These are phyloP conservation scores for Zhengitettix transpicula DNA, from an alignment of 2,888 invertebrate species.

Conservation along the genomic window DNA sequence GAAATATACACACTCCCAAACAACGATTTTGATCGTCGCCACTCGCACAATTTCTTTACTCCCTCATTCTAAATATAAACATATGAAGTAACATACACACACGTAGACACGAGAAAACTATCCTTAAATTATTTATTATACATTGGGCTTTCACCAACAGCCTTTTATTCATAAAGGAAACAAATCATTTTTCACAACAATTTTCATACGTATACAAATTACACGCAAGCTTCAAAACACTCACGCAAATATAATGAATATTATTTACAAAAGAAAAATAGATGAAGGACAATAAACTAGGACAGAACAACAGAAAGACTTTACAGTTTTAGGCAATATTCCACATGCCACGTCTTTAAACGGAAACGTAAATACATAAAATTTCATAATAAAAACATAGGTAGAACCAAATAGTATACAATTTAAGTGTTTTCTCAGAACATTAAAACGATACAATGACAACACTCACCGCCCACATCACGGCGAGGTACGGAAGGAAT, in stretches of 20 bases:
- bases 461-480: no score
- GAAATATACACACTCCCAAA: background rate
- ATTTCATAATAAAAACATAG: background rate
- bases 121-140: background rate
- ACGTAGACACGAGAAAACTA: background rate
- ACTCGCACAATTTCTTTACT: background rate
- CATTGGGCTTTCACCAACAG: no score
- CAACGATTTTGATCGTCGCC: background rate
- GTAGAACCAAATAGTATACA: background rate
- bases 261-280: background rate
- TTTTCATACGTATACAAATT: background rate
- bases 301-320: background rate
- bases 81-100: background rate
- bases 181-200: background rate
- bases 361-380: background rate
- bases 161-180: no score
- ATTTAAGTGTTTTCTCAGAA: no score
- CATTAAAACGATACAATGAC: no score
- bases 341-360: background rate
- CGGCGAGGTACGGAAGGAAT: no score
- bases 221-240: background rate
- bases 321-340: background rate
- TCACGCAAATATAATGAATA: background rate
- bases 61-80: background rate
- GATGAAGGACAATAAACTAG: background rate